Percentiles rank a stretch among this genome's conserved stretches.
phyloP scores from a whole-genome alignment of 2,113 vertebrate species.

The Callospermophilus lateralis region DNA sequence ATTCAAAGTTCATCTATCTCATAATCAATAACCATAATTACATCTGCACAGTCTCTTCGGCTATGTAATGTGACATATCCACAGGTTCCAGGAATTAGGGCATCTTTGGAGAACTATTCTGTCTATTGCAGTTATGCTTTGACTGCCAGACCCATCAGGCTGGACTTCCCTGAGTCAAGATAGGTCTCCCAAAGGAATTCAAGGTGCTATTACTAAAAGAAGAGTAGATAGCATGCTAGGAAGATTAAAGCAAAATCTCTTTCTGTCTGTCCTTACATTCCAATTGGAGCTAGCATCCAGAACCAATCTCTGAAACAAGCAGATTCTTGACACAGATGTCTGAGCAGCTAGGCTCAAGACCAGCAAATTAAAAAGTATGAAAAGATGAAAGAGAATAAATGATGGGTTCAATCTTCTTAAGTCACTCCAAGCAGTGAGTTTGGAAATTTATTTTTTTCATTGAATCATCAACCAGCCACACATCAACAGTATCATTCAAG shows the following conservation, averaged over 20 bases:
- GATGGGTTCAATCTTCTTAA: background rate
- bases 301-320: slow-evolving; percentile 12
- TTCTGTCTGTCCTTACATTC: background rate
- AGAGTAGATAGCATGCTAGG: background rate
- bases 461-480: background rate
- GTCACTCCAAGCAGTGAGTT: background rate
- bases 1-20: background rate
- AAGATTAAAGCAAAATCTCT: background rate
- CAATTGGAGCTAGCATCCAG: background rate
- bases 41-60: background rate
- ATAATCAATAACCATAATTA: background rate
- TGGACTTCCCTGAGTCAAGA: background rate
- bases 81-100: background rate
- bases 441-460: background rate
- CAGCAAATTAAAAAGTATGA: slow-evolving; percentile 1
- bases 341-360: background rate
- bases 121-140: background rate
- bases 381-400: background rate
- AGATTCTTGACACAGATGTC: background rate
- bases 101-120: background rate
- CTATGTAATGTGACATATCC: background rate
- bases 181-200: background rate
- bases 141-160: background rate
- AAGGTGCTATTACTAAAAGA: background rate
- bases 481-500: background rate